These are phyloP conservation scores for Parapsyche elsis DNA, from an alignment of 1,140 invertebrate species.

Conservation along the genomic window DNA sequence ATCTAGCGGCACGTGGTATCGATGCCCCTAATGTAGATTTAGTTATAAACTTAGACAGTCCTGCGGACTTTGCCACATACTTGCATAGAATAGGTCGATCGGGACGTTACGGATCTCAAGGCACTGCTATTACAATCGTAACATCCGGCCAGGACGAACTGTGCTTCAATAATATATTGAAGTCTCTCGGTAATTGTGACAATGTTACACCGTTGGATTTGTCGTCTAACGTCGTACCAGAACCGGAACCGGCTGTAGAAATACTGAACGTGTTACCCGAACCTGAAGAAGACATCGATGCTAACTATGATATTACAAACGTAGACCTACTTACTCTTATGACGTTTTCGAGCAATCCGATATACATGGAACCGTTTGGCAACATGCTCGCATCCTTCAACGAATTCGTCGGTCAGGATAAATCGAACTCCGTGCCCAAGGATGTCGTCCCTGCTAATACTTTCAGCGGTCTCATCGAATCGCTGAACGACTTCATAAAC, in stretches of 20 bases:
- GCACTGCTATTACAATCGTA: slow-evolving; percentile 77
- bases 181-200: slow-evolving; percentile 24
- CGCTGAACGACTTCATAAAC: too few species aligned
- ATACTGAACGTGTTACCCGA: not conserved
- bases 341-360: not conserved
- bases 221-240: not conserved
- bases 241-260: not conserved
- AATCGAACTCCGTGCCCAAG: too few species aligned
- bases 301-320: too few species aligned
- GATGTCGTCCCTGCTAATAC: too few species aligned
- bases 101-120: slow-evolving; percentile 87
- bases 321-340: not conserved
- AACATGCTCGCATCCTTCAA: not conserved
- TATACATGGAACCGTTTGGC: not conserved
- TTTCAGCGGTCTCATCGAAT: too few species aligned
- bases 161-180: slow-evolving; percentile 63
- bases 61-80: slow-evolving; percentile 87
- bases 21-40: slow-evolving; percentile 94
- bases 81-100: slow-evolving; percentile 95
- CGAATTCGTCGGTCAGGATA: not conserved
- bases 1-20: slow-evolving; percentile 88
- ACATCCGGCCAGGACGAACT: slow-evolving; percentile 68
- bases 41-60: slow-evolving; percentile 92
- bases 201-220: slow-evolving; percentile 13
- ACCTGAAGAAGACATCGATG: not conserved